phyloP scores from a whole-genome alignment of 2,797 vertebrate species.

The Gymnothorax reevesii region DNA sequence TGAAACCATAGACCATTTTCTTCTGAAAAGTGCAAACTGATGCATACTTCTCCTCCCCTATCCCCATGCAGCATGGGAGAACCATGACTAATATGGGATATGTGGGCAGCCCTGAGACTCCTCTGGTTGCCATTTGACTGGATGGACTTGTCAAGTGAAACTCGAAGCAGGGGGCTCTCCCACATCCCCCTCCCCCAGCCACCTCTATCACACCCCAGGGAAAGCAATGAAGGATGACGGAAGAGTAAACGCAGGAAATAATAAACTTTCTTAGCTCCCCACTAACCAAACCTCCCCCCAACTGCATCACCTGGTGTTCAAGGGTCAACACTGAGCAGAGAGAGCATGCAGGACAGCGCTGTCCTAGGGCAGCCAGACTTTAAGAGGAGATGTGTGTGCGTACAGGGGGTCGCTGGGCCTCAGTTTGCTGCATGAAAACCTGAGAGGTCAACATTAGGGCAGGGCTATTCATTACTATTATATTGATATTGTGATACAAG shows the following conservation, averaged over 20 bases:
- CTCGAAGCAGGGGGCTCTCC: neutral
- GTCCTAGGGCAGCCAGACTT: constrained; percentile 17
- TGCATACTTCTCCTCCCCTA: neutral
- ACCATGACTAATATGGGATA: neutral
- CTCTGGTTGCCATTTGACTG: neutral
- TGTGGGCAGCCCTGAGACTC: neutral
- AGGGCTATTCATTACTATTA: too few relatives aligned
- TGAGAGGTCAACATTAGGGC: too few relatives aligned
- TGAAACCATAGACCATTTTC: neutral
- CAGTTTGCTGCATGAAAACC: too few relatives aligned
- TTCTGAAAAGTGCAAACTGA: neutral
- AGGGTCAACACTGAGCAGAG: constrained; percentile 60
- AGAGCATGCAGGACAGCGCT: constrained; percentile 62
- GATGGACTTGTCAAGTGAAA: neutral
- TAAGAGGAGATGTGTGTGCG: neutral
- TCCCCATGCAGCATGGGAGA: neutral
- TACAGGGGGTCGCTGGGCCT: too few relatives aligned
- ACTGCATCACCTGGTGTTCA: constrained; percentile 47
- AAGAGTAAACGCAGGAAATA: constrained; percentile 69
- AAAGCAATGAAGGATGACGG: constrained; percentile 47
- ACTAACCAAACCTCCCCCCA: constrained; percentile 63
- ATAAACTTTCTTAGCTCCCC: constrained; percentile 71
- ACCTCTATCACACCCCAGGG: neutral
- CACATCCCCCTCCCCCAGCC: neutral
- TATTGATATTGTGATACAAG: too few relatives aligned